Evolutionary conservation across 2,888 invertebrate genomes (phyloP).

Genomic region (Conistra vaccinii): DNA sequence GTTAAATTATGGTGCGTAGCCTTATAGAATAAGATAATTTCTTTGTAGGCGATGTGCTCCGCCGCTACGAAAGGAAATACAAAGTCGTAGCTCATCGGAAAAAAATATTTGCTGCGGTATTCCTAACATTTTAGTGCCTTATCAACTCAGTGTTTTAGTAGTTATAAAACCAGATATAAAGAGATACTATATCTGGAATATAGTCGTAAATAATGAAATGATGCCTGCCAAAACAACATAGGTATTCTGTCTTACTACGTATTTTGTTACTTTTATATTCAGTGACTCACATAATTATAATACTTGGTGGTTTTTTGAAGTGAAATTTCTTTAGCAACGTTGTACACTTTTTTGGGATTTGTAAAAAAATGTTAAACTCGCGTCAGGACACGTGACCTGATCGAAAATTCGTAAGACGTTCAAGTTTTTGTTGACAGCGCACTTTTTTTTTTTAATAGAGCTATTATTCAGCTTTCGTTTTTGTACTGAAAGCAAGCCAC

Average conservation of each 20-base stretch:
- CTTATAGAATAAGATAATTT: not conserved
- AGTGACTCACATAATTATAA: not conserved
- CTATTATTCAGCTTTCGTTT: too few species aligned
- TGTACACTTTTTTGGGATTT: too few species aligned
- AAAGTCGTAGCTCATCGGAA: not conserved
- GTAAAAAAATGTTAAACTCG: too few species aligned
- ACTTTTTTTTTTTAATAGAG: too few species aligned
- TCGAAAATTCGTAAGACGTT: too few species aligned
- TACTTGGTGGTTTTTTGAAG: too few species aligned
- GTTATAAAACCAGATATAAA: conserved; percentile 29
- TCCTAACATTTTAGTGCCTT: conserved; percentile 8
- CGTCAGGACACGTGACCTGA: too few species aligned
- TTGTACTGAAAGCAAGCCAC: too few species aligned
- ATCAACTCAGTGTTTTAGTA: conserved; percentile 5
- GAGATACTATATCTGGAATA: conserved; percentile 15
- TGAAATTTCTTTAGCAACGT: too few species aligned
- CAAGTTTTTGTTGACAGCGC: too few species aligned
- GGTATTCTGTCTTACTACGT: not conserved
- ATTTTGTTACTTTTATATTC: not conserved
- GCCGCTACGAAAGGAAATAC: not conserved
- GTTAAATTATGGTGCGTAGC: not conserved
- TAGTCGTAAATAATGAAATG: conserved; percentile 20
- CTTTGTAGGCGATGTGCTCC: not conserved
- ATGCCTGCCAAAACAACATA: not conserved
- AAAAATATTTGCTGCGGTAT: not conserved